Conservation (phyloP, 1,140 invertebrate species). For the Linepithema humile region DNA sequence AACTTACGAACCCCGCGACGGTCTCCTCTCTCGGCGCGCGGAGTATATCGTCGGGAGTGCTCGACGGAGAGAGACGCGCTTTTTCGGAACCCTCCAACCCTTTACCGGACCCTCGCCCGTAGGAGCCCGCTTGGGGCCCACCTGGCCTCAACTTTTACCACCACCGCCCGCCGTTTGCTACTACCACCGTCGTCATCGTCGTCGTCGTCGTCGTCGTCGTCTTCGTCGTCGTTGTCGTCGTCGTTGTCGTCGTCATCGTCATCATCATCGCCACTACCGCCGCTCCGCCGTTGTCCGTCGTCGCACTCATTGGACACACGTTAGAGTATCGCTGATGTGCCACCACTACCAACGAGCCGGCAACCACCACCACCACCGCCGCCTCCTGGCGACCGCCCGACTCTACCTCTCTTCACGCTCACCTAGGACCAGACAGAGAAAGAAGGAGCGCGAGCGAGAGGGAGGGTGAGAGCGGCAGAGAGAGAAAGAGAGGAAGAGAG, state of each 20-base stretch:
- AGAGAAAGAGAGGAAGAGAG: conserved; percentile 36
- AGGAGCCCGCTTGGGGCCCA: conserved; percentile 62
- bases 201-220: no score
- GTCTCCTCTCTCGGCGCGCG: conserved; percentile 55
- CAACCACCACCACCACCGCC: conserved; percentile 58
- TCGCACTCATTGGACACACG: conserved; percentile 43
- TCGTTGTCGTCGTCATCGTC: no score
- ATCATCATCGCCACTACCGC: conserved; percentile 47
- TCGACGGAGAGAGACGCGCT: conserved; percentile 57
- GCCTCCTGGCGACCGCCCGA: conserved; percentile 57
- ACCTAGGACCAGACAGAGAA: conserved; percentile 73
- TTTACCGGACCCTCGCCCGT: conserved; percentile 54
- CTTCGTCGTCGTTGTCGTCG: no score
- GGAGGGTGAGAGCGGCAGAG: conserved; percentile 60
- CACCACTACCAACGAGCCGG: conserved; percentile 53
- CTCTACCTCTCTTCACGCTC: conserved; percentile 71
- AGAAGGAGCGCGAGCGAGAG: conserved; percentile 65
- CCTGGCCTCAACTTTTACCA: conserved; percentile 62
- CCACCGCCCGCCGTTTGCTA: conserved; percentile 34
- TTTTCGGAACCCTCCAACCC: conserved; percentile 70
- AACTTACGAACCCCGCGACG: conserved; percentile 62
- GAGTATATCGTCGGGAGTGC: conserved; percentile 56
- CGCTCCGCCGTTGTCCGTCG: conserved; percentile 34
- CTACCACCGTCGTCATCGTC: conserved; percentile 39
- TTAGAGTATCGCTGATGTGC: conserved; percentile 44